Conservation (phyloP, 2,888 invertebrate species). For the Tupiocoris notatus region DNA sequence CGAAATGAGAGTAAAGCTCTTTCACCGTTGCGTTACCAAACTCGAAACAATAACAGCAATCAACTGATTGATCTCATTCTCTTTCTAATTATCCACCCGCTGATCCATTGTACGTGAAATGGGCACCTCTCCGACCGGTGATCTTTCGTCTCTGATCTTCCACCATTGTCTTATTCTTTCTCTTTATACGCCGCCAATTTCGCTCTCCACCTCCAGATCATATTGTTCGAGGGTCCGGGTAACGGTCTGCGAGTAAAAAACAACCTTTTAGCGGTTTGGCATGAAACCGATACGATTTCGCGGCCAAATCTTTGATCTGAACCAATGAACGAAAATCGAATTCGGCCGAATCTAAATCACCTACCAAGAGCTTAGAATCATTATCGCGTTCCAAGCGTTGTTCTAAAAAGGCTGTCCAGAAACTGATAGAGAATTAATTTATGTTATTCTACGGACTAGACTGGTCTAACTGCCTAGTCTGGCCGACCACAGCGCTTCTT, state of each 20-base stretch:
- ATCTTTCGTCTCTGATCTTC: neutral
- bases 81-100: constrained; percentile 38
- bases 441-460: no score
- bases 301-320: neutral
- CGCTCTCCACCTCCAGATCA: neutral
- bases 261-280: neutral
- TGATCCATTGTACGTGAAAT: constrained; percentile 34
- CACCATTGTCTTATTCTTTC: neutral
- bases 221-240: constrained; percentile 31
- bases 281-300: neutral
- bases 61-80: constrained; percentile 38
- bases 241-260: constrained; percentile 26
- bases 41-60: neutral
- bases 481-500: no score
- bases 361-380: neutral
- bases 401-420: no score
- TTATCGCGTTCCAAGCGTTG: no score
- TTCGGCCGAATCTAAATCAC: neutral
- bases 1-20: neutral
- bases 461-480: no score
- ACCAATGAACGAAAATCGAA: neutral
- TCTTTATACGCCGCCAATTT: neutral
- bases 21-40: neutral
- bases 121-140: neutral
- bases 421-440: no score